Conservation (phyloP, 2,797 vertebrate species). For the Onychomys leucogaster region DNA sequence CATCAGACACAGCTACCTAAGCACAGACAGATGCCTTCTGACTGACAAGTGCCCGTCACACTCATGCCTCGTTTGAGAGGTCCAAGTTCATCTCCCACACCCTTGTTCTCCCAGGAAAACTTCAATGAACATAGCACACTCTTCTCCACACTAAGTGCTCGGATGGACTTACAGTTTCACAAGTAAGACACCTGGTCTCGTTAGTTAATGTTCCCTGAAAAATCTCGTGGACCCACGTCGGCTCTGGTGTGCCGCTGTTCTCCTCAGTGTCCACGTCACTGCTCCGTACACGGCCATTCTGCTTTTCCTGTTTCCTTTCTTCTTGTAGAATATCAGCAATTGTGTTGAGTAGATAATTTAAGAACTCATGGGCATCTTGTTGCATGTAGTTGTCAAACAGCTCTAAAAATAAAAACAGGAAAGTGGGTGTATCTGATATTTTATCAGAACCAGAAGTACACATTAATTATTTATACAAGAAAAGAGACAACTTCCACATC, state of each 20-base stretch:
- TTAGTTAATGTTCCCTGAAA: conserved; percentile 93
- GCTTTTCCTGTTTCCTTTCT: conserved; percentile 90
- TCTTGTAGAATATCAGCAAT: conserved; percentile 92
- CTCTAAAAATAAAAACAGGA: conserved; percentile 77
- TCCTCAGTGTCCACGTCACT: conserved; percentile 94
- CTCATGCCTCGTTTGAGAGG: background rate
- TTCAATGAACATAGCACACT: background rate
- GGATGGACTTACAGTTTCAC: conserved; percentile 90
- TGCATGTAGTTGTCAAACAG: conserved; percentile 93
- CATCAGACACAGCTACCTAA: background rate
- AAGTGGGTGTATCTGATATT: background rate
- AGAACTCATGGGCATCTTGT: conserved; percentile 91
- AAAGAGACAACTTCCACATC: background rate
- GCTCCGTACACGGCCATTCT: conserved; percentile 89
- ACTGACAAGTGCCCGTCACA: background rate
- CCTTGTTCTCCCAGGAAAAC: background rate
- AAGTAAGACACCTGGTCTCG: conserved; percentile 92
- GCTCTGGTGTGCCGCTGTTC: conserved; percentile 87
- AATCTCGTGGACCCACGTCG: conserved; percentile 90
- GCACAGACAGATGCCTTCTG: background rate
- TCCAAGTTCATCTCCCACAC: background rate
- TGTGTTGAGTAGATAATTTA: conserved; percentile 91
- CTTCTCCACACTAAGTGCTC: background rate
- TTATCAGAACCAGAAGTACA: conserved; percentile 35
- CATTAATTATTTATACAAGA: background rate